Evolutionary conservation across 1,140 invertebrate genomes (phyloP), one percentile per base, ranked within the genome.

Genomic region (Phthorimaea operculella): DNA sequence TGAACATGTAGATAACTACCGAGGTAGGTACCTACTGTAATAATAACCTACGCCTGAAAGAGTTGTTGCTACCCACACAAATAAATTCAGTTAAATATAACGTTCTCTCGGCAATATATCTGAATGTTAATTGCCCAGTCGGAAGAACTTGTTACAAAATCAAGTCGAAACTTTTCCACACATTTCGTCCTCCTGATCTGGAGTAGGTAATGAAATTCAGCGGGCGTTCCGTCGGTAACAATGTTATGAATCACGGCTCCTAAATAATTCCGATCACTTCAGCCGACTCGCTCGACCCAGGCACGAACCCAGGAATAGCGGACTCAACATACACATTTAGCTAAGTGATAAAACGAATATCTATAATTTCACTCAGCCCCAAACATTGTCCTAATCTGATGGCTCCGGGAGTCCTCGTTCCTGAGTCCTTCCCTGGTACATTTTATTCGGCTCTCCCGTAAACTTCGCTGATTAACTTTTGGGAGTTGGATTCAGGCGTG

Each of bases 181-280:
- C 9, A 47, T 47, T 47, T 16, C 15, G 14, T 8, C 15, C 14
- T 47, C 44, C 15, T 47, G 44, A 47, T 2, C 8, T 47, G 8
- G 44, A 4, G 11, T 11, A 42, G 14, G 12, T 47, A 47, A 47
- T 47, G n/a, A 47, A 47, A 47, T 47, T 47, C 44, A 15, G 44
- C 44, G 16, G 44, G 44, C 44, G 44, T 47, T 47, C 16, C 44
- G 11, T 47, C 21, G 28, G 21, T 33, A 59, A 54, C 44, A 66
- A 62, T 58, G 50, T 50, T 57, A 54, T 34, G 52, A 56, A 54
- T 60, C 52, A 56, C 59, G 57, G 60, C 60, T 64, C 57, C 60
- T 69, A 73, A 77, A 72, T 72, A 75, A 74, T 68, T 72, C 64
- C 64, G 60, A 66, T 62, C 62, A 70, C 66, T 74, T 65, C 51